A percentile compares a stretch with the other conserved stretches of the same genome.
Conservation (phyloP, 2,113 vertebrate genomes). For the Hydrolagus affinis region DNA sequence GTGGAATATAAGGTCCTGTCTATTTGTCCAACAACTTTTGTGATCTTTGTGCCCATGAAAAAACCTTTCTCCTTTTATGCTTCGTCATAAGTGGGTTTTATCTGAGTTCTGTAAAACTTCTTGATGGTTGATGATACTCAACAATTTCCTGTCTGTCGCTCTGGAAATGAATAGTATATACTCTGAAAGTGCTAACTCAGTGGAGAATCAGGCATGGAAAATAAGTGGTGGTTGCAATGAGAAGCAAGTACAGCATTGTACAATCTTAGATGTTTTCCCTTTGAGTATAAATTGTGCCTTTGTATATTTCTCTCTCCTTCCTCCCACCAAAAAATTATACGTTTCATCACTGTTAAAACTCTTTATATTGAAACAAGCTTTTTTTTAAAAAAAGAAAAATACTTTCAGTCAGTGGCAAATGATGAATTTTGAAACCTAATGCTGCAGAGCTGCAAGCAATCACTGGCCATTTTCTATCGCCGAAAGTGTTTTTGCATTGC, state of each 20-base stretch:
- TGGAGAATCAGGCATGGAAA: conserved; percentile 37
- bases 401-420: conserved; percentile 37
- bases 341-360: not conserved
- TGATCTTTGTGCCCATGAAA: not conserved
- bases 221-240: conserved; percentile 32
- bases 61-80: not conserved
- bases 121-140: conserved; percentile 37
- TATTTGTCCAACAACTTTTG: not conserved
- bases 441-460: conserved; percentile 36
- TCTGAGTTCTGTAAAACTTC: conserved; percentile 32
- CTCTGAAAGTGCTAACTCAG: conserved; percentile 42
- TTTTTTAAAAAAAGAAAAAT: conserved; percentile 1
- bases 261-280: not conserved
- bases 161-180: conserved; percentile 45
- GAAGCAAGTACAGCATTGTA: too few species aligned
- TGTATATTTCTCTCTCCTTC: too few species aligned
- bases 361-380: not conserved
- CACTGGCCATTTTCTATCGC: conserved; percentile 43
- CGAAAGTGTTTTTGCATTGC: conserved; percentile 38
- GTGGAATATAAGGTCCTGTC: not conserved
- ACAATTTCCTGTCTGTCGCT: conserved; percentile 43
- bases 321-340: not conserved
- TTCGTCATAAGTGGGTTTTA: not conserved
- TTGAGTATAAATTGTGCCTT: not conserved
- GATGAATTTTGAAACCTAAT: conserved; percentile 44